Conservation (phyloP, 1,140 invertebrate species). For the Nasonia vitripennis region DNA sequence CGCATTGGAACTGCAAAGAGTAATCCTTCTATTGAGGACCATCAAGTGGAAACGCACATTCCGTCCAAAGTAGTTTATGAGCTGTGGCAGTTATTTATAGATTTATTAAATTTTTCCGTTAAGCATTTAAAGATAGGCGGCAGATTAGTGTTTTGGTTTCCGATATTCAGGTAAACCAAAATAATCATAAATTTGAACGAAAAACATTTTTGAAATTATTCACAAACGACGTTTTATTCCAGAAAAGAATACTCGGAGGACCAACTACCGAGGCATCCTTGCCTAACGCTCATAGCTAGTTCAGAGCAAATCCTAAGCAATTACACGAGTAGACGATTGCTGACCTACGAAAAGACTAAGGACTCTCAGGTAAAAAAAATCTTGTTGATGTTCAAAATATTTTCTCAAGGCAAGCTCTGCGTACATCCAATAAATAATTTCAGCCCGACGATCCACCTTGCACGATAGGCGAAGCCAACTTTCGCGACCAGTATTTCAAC, state of each 20-base stretch:
- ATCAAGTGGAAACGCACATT: slow-evolving; percentile 81
- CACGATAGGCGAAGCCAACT: slow-evolving; percentile 72
- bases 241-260: slow-evolving; percentile 86
- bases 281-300: slow-evolving; percentile 86
- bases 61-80: slow-evolving; percentile 93
- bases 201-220: no score
- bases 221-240: slow-evolving; percentile 53
- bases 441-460: slow-evolving; percentile 63
- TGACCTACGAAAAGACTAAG: slow-evolving; percentile 90
- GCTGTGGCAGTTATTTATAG: slow-evolving; percentile 86
- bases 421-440: background rate
- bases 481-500: slow-evolving; percentile 81
- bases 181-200: background rate
- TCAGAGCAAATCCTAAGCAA: slow-evolving; percentile 90
- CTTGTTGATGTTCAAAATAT: background rate
- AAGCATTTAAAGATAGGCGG: slow-evolving; percentile 85
- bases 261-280: slow-evolving; percentile 86
- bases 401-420: background rate
- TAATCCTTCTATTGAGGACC: slow-evolving; percentile 79
- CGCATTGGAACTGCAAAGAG: slow-evolving; percentile 83
- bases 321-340: slow-evolving; percentile 86
- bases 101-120: slow-evolving; percentile 89
- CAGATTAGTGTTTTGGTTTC: slow-evolving; percentile 94
- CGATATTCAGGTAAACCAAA: slow-evolving; percentile 83
- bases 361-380: slow-evolving; percentile 71